Percentiles rank a stretch among this genome's conserved stretches.
phyloP scores from a whole-genome alignment of 2,113 vertebrate species.

The Chaetodon trifascialis region DNA sequence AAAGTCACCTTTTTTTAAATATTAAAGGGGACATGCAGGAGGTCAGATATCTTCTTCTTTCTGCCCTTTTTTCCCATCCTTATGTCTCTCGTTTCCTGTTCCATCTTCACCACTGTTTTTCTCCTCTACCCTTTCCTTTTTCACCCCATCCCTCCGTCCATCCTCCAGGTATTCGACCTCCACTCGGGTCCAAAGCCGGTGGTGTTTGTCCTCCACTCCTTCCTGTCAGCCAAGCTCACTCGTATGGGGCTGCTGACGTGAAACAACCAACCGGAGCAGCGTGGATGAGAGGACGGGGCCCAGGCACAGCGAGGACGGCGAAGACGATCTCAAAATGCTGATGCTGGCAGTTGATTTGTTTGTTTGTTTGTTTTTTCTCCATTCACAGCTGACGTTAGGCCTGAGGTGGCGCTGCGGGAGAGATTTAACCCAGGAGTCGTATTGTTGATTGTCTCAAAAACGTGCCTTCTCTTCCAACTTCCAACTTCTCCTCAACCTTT shows the following conservation, averaged over 20 bases:
- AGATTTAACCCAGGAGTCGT: constrained; percentile 14
- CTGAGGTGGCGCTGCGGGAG: constrained; percentile 16
- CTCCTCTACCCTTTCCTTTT: background rate
- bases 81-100: background rate
- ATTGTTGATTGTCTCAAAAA: constrained; percentile 54
- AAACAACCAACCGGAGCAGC: background rate
- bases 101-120: background rate
- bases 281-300: background rate
- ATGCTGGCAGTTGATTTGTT: background rate
- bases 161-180: constrained; percentile 90
- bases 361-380: constrained; percentile 1
- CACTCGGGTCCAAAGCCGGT: constrained; percentile 93
- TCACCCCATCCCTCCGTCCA: background rate
- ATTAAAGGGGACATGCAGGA: background rate
- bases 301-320: background rate
- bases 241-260: constrained; percentile 95
- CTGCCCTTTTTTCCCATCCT: background rate
- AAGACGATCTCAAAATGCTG: background rate
- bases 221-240: constrained; percentile 97
- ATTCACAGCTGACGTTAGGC: constrained; percentile 37
- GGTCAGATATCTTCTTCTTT: background rate
- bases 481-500: constrained; percentile 21
- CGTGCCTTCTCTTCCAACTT: constrained; percentile 64
- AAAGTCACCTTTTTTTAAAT: background rate
- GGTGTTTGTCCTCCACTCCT: constrained; percentile 96